Conservation (phyloP, 2,113 vertebrate species). For the Lamprotornis superbus region DNA sequence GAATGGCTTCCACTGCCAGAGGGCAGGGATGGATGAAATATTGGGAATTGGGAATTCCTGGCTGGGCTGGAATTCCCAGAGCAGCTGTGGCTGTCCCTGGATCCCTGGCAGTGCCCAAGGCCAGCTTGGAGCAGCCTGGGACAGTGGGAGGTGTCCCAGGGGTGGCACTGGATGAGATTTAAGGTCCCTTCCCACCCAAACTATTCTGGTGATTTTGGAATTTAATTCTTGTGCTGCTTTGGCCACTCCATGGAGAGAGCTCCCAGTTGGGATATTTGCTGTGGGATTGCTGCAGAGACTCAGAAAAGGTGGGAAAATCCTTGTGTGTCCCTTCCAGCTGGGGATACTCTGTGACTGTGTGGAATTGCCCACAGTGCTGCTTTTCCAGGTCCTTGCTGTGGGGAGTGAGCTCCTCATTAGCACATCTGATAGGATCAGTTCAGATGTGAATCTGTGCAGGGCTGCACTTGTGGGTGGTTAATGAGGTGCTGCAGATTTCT, state of each 20-base stretch:
- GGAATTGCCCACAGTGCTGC: neutral
- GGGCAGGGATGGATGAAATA: neutral
- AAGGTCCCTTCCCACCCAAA: neutral
- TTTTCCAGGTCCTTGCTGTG: neutral
- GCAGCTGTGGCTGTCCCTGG: neutral
- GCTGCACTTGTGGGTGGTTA: neutral
- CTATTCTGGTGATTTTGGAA: neutral
- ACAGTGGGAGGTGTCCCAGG: neutral
- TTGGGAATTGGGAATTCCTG: neutral
- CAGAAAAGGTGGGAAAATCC: neutral
- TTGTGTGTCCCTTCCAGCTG: neutral
- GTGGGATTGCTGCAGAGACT: neutral
- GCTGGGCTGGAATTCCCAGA: neutral
- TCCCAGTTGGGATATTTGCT: rapidly evolving
- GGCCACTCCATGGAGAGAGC: rapidly evolving
- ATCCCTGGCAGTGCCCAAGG: neutral
- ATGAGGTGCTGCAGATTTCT: neutral
- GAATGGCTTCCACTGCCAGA: neutral
- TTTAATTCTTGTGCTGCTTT: neutral
- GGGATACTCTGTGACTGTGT: rapidly evolving
- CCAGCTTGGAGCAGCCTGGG: neutral
- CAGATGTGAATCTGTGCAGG: neutral
- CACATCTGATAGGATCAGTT: neutral
- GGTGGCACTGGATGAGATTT: rapidly evolving
- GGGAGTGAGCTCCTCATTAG: neutral